Evolutionary conservation across 1,140 invertebrate species (phyloP), one percentile per base, ranked within the genome.

Genomic region (Glossosoma conforme): DNA sequence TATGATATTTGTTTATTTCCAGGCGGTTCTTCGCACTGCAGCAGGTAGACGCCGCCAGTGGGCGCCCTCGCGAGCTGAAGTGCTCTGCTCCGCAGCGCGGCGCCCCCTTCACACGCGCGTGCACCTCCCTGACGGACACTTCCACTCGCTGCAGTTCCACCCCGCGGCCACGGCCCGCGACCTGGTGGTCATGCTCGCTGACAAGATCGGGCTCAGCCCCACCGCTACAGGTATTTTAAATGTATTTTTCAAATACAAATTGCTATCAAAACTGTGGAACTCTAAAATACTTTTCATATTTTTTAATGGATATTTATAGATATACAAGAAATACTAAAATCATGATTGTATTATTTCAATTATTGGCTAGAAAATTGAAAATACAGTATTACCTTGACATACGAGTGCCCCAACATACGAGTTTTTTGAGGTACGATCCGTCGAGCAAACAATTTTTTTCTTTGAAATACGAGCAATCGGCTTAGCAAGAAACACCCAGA

Each of bases 91-190:
- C 1, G 91, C 91, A 11, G 92, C 93, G 60, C 78, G 93, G 33
- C 77, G 92, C 50, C 89, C 89, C 3, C 89, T 96, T 47, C 93
- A 95, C 65, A 88, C 92, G 0, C 82, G 91, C 36, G 91, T 97
- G 60, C 85, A 93, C 67, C 87, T 97, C 62, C 87, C 96, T 79
- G 92, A 97, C 69, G 93, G 92, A 2, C 92, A 95, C 62, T 93
- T 93, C 65, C 90, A 96, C 64, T 89, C 91, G 0, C 84, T 97
- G 2, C 92, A 96, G 69, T 97, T 97, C 74, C 90, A 96, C 69
- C 91, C 93, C 0, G 93, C 91, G 18, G 89, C 93, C 10, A 93
- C 91, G 1, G 88, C 93, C n/a, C 81, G 81, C 58, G 92, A 97
- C 61, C 84, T 96, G 1, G 84, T 95, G 61, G 83, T 89, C 64